Evolutionary conservation across 1,140 invertebrate species (phyloP).

Genomic region (Copidosoma floridanum): DNA sequence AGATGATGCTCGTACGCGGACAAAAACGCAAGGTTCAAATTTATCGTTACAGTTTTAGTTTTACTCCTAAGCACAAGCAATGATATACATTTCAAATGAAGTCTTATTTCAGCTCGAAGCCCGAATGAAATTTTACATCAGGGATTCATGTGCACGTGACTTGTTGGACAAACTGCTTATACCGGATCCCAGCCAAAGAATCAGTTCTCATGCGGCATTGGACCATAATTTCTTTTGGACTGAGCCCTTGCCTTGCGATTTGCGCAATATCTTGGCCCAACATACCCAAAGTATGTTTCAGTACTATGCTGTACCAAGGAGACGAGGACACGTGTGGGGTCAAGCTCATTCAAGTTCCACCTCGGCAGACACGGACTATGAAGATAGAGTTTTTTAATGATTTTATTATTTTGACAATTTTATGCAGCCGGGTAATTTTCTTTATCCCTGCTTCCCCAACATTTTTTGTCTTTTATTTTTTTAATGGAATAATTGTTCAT

Average conservation of each 20-base stretch:
- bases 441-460: too few relatives aligned
- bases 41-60: too few relatives aligned
- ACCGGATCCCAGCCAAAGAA: constrained; percentile 87
- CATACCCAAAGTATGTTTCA: constrained; percentile 96
- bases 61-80: too few relatives aligned
- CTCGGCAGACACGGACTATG: constrained; percentile 69
- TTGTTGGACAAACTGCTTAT: constrained; percentile 90
- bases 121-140: constrained; percentile 86
- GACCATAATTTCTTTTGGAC: constrained; percentile 99
- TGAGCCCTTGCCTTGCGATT: constrained; percentile 90
- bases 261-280: constrained; percentile 90
- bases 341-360: constrained; percentile 57
- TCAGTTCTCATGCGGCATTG: constrained; percentile 87
- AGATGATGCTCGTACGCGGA: constrained; percentile 86
- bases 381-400: constrained; percentile 73
- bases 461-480: too few relatives aligned
- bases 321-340: constrained; percentile 66
- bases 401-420: constrained; percentile 26
- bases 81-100: too few relatives aligned
- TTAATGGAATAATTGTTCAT: too few relatives aligned
- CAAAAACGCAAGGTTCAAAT: constrained; percentile 77
- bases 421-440: too few relatives aligned
- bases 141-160: constrained; percentile 90
- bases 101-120: constrained; percentile 72
- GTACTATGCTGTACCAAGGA: constrained; percentile 78